These are phyloP conservation scores for Aleiodes alternator DNA, from an alignment of 2,888 invertebrate species.

Conservation along the genomic window DNA sequence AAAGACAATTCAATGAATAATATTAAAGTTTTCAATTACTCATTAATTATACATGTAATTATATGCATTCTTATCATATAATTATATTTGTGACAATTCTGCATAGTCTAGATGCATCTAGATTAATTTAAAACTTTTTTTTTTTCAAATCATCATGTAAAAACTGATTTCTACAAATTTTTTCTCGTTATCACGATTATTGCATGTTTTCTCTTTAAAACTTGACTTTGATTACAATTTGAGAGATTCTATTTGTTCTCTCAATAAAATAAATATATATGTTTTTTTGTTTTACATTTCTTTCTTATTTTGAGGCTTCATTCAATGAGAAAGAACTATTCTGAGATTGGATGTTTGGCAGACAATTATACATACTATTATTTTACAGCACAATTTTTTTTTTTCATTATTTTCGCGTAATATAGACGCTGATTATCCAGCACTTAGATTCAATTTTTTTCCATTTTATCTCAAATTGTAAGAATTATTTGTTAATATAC, in stretches of 20 bases:
- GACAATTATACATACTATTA: constrained; percentile 3
- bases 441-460: constrained; percentile 23
- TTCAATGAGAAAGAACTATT: neutral
- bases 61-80: constrained; percentile 38
- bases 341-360: neutral
- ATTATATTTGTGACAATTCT: neutral
- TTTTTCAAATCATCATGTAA: no score
- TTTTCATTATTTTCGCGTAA: neutral
- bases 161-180: no score
- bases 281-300: no score
- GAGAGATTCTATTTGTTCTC: constrained; percentile 6
- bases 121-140: no score
- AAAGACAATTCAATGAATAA: neutral
- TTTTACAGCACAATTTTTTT: constrained; percentile 5
- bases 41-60: constrained; percentile 2
- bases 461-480: neutral
- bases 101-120: no score
- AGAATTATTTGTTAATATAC: neutral
- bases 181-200: neutral
- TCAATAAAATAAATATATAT: constrained; percentile 9
- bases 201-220: neutral
- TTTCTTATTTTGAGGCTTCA: neutral
- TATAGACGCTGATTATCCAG: neutral
- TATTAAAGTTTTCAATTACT: neutral
- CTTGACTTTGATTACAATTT: constrained; percentile 12